Conservation (phyloP, 2,113 vertebrate species). For the Sigmodon hispidus region DNA sequence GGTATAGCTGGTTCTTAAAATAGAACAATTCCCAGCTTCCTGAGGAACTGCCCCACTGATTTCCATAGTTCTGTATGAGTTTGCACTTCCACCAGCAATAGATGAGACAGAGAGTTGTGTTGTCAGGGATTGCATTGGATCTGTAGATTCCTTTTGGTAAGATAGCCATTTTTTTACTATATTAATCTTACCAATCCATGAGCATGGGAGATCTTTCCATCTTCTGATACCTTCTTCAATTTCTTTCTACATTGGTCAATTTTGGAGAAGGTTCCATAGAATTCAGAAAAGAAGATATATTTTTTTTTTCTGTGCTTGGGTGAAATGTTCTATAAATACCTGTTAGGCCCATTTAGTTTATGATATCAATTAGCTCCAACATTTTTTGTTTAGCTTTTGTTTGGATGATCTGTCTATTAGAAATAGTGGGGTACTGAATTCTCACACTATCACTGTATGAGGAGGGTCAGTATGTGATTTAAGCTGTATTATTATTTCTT, state of each 20-base stretch:
- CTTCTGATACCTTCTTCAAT: background rate
- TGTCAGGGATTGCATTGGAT: background rate
- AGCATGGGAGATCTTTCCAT: background rate
- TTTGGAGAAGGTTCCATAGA: too few species aligned
- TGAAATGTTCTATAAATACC: too few species aligned
- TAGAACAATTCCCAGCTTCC: background rate
- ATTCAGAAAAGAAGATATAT: too few species aligned
- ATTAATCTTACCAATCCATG: too few species aligned
- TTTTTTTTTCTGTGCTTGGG: background rate
- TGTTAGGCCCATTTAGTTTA: too few species aligned
- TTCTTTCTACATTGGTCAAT: background rate
- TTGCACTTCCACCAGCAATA: background rate
- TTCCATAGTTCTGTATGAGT: background rate
- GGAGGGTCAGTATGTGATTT: too few species aligned
- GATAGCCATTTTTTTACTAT: background rate
- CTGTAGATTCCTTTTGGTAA: background rate
- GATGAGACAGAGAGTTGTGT: background rate
- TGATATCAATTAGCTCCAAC: too few species aligned
- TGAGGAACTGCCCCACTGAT: background rate
- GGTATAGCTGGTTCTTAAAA: background rate
- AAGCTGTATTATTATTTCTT: too few species aligned
- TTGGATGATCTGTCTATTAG: too few species aligned
- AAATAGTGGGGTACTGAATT: too few species aligned
- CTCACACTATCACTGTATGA: too few species aligned
- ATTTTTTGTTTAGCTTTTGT: too few species aligned